phyloP scores from a whole-genome alignment of 2,797 vertebrate genomes.

The Melanitta fusca region DNA sequence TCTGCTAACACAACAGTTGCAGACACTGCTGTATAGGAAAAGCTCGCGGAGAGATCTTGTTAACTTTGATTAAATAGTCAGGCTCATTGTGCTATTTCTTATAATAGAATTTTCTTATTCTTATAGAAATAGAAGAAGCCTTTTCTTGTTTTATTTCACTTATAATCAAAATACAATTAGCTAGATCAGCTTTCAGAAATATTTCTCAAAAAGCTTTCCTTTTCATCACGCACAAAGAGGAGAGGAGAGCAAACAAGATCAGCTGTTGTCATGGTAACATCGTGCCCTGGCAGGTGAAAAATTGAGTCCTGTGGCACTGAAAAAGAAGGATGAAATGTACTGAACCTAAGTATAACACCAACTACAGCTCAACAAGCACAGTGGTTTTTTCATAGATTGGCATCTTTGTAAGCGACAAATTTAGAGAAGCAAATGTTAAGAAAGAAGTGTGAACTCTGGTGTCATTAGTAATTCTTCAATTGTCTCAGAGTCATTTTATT shows the following conservation, averaged over 20 bases:
- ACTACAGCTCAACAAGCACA: not conserved
- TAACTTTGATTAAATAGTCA: not conserved
- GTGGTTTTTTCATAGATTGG: not conserved
- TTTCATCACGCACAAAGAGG: not conserved
- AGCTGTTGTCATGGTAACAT: conserved; percentile 40
- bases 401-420: not conserved
- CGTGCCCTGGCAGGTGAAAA: conserved; percentile 58
- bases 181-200: not conserved
- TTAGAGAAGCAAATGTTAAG: not conserved
- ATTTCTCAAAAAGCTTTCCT: not conserved
- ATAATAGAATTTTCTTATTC: not conserved
- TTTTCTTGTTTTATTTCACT: not conserved
- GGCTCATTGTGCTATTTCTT: not conserved
- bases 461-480: not conserved
- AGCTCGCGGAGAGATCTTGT: not conserved
- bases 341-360: not conserved
- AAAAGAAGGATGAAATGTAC: not conserved
- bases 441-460: not conserved
- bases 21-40: not conserved
- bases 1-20: not conserved
- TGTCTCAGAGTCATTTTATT: not conserved
- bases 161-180: not conserved
- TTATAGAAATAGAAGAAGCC: not conserved
- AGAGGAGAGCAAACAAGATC: not conserved
- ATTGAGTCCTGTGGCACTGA: not conserved